These are phyloP conservation scores for Eurois occulta DNA, from an alignment of 2,888 invertebrate species.

Conservation along the genomic window DNA sequence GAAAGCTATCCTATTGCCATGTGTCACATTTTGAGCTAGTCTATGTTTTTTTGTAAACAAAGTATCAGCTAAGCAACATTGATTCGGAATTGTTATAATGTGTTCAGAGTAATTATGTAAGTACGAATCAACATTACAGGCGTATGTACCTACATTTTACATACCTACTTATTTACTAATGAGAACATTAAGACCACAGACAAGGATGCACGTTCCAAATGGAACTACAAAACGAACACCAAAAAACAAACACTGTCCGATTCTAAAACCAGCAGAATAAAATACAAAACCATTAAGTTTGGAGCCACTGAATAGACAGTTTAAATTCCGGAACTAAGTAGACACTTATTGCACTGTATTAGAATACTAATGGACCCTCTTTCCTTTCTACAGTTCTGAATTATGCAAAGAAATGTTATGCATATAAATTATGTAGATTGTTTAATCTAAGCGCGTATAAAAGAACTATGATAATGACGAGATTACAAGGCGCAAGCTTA, in stretches of 20 bases:
- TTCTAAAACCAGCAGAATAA: slow-evolving; percentile 43
- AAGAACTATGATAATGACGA: slow-evolving; percentile 45
- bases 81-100: not conserved
- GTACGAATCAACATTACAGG: not conserved
- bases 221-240: slow-evolving; percentile 23
- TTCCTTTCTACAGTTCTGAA: slow-evolving; percentile 44
- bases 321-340: slow-evolving; percentile 60
- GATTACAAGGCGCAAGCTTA: slow-evolving; percentile 37
- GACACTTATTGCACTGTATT: slow-evolving; percentile 59
- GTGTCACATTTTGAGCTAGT: not conserved
- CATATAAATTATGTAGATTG: slow-evolving; percentile 56
- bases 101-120: not conserved
- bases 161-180: slow-evolving; percentile 15
- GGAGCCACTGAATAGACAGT: slow-evolving; percentile 51
- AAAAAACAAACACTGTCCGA: slow-evolving; percentile 31
- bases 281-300: slow-evolving; percentile 54
- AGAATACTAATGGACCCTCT: slow-evolving; percentile 63
- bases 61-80: not conserved
- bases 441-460: slow-evolving; percentile 59
- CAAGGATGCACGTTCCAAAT: slow-evolving; percentile 20
- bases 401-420: slow-evolving; percentile 57
- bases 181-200: slow-evolving; percentile 24
- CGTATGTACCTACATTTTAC: not conserved
- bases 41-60: not conserved
- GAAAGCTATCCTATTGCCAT: not conserved